Evolutionary conservation across 2,888 invertebrate species (phyloP).

Genomic region (Phaedon cochleariae): DNA sequence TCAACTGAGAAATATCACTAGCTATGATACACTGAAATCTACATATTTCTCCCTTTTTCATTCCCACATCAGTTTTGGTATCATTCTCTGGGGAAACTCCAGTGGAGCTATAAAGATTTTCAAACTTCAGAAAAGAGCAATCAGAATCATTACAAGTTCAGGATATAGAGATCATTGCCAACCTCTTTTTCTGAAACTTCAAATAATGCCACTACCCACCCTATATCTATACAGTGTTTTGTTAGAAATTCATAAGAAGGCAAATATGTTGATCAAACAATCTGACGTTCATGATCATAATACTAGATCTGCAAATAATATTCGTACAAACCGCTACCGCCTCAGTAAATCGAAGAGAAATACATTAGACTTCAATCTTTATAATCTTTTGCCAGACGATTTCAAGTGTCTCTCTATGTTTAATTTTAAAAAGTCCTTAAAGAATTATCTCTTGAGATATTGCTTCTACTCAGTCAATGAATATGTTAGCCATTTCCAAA

Average conservation of each 20-base stretch:
- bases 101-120: slow-evolving; percentile 14
- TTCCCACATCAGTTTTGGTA: slow-evolving; percentile 23
- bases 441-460: neutral
- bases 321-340: neutral
- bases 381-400: neutral
- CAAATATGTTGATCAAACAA: neutral
- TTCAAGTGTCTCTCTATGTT: neutral
- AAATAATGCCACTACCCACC: slow-evolving; percentile 18
- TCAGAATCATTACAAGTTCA: slow-evolving; percentile 23
- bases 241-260: neutral
- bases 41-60: slow-evolving; percentile 26
- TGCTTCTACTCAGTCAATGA: neutral
- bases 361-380: neutral
- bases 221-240: slow-evolving; percentile 14
- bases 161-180: slow-evolving; percentile 20
- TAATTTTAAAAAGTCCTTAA: neutral
- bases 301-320: neutral
- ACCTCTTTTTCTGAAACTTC: slow-evolving; percentile 18
- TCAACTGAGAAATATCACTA: slow-evolving; percentile 13
- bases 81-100: slow-evolving; percentile 23
- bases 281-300: neutral
- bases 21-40: slow-evolving; percentile 12
- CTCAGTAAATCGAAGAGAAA: too few species aligned
- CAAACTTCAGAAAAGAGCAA: slow-evolving; percentile 20
- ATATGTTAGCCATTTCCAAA: neutral